A percentile compares a stretch with the other conserved stretches of the same genome.
phyloP scores from a whole-genome alignment of 2,113 vertebrate genomes.

The Physeter macrocephalus region DNA sequence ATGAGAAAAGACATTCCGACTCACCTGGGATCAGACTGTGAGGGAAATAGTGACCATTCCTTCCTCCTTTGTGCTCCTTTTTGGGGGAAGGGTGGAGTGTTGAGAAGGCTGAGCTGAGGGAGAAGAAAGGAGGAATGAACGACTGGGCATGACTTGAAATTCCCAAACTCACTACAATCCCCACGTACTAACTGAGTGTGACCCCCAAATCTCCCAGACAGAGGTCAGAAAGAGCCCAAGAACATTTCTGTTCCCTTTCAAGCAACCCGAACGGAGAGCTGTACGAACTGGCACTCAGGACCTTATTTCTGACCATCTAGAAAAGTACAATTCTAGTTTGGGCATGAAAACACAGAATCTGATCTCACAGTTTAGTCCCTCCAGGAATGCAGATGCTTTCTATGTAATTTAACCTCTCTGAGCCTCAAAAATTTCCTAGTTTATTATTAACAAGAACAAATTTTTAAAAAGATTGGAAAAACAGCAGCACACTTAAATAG shows the following conservation, averaged over 20 bases:
- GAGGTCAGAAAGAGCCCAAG: background rate
- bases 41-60: background rate
- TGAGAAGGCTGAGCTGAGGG: background rate
- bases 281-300: background rate
- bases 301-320: background rate
- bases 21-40: constrained; percentile 8
- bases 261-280: background rate
- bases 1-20: background rate
- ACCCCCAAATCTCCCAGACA: background rate
- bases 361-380: background rate
- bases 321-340: background rate
- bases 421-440: background rate
- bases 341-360: background rate
- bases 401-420: background rate
- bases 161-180: background rate
- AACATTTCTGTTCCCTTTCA: background rate
- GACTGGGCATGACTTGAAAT: background rate
- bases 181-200: background rate
- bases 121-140: background rate
- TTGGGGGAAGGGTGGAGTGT: background rate
- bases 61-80: constrained; percentile 1
- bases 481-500: background rate
- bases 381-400: background rate
- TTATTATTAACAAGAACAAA: background rate
- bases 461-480: background rate